Base-by-base conservation (phyloP, 2,888 invertebrate species). In the Acholoe squamosa region DNA sequence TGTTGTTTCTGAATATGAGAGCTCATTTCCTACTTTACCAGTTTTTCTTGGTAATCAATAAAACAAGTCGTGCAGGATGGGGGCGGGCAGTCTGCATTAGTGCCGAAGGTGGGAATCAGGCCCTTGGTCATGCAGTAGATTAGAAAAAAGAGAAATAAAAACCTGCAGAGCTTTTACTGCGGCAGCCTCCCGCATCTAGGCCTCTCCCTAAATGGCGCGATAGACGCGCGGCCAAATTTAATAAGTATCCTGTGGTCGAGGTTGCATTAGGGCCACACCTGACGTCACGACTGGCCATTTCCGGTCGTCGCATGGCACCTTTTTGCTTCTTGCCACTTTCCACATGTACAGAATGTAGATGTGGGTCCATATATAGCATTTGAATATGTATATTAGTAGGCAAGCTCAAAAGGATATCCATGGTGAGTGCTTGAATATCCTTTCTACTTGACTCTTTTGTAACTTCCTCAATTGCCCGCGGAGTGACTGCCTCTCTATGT, bases 151-250 rank as follows among this genome's bases (percentile, higher is more conserved):
- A 61, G 61, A n/a, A 19, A n/a, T n/a, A n/a, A n/a, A n/a, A n/a
- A n/a, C n/a, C n/a, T n/a, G 61, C 61, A n/a, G 61, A 19, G 61
- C 61, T 61, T 61, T 61, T 61, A 61, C 61, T 0, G 61, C 14
- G n/a, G 12, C 22, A 19, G 7, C 61, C 61, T 1, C 61, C n/a
- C 61, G 61, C 61, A n/a, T 19, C 61, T 19, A 19, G 61, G 22
- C 61, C 14, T 7, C 61, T 61, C 61, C 14, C 12, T 61, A 61
- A 61, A 61, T 61, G 61, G 61, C 61, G 61, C 61, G 61, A 61
- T 61, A 61, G 61, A 19, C 61, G 61, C 61, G 61, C 61, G 14
- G 61, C 61, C 61, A 61, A 61, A 61, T 61, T 61, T 61, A 61
- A 61, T 61, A 61, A 61, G 61, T 61, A 61, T 61, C 61, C 61